phyloP scores from a whole-genome alignment of 2,888 invertebrate species.

The Erpobdella octoculata region DNA sequence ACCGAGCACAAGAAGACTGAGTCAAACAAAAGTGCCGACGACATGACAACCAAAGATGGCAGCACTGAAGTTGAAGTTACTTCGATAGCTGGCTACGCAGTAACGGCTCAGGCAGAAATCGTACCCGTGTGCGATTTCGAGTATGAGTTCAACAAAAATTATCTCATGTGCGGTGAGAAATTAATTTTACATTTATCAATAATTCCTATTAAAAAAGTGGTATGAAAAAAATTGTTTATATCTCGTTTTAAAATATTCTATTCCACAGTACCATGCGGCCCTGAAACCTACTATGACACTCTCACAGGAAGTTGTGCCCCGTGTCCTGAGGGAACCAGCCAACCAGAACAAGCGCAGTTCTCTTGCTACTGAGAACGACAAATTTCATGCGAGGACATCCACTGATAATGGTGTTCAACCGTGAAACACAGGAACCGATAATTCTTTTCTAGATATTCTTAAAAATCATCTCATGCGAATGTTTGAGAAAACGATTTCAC shows the following conservation, averaged over 20 bases:
- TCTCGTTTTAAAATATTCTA: background rate
- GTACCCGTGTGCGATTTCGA: constrained; percentile 11
- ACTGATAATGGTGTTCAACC: no score
- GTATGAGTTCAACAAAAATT: constrained; percentile 3
- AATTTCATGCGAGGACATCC: no score
- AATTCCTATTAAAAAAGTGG: background rate
- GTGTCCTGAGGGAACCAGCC: background rate
- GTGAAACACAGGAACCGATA: no score
- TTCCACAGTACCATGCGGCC: constrained; percentile 9
- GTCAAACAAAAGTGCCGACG: no score
- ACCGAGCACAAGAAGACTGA: background rate
- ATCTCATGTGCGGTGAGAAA: constrained; percentile 8
- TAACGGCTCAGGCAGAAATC: constrained; percentile 4
- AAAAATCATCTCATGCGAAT: no score
- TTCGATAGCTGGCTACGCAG: background rate
- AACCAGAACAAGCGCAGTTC: constrained; percentile 8
- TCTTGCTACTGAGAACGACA: background rate
- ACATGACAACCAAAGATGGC: background rate
- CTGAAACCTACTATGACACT: constrained; percentile 8
- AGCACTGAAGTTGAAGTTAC: background rate
- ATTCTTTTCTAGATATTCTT: no score
- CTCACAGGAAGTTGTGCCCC: background rate
- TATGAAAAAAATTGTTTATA: no score
- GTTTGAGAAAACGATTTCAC: no score
- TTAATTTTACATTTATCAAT: background rate